phyloP scores from a whole-genome alignment of 2,113 vertebrate genomes.

The Dromaius novaehollandiae region DNA sequence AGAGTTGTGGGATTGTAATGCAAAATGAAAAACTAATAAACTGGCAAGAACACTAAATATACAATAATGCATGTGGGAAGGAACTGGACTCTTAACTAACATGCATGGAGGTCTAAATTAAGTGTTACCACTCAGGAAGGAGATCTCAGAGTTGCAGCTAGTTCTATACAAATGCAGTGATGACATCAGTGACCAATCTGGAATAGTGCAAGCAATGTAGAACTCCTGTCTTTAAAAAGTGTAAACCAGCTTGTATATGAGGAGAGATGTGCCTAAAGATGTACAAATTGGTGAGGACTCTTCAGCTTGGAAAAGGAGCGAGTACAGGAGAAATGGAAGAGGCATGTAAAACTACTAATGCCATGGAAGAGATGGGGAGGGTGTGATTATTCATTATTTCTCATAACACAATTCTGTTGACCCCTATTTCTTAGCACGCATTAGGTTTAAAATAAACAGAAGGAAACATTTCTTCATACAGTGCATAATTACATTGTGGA shows the following conservation, averaged over 20 bases:
- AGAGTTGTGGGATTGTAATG: neutral
- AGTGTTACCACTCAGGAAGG: neutral
- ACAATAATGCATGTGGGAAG: neutral
- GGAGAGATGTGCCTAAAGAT: neutral
- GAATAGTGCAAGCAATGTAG: neutral
- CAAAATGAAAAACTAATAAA: neutral
- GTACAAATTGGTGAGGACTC: neutral
- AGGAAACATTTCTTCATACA: neutral
- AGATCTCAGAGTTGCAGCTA: neutral
- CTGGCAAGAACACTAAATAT: neutral
- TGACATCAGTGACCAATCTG: fast-evolving
- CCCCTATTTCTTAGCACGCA: conserved; percentile 10
- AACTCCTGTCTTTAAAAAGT: neutral
- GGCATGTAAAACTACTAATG: neutral
- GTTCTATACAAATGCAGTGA: neutral
- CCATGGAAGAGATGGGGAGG: neutral
- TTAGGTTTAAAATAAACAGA: conserved; percentile 34
- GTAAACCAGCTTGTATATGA: neutral
- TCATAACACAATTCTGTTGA: conserved; percentile 16
- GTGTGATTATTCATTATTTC: neutral
- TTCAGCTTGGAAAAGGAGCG: neutral
- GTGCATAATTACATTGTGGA: conserved; percentile 6
- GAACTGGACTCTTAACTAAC: neutral
- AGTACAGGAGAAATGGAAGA: neutral
- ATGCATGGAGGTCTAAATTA: neutral